Base-by-base conservation (phyloP, 1,140 invertebrate genomes). In the Lineus longissimus region DNA sequence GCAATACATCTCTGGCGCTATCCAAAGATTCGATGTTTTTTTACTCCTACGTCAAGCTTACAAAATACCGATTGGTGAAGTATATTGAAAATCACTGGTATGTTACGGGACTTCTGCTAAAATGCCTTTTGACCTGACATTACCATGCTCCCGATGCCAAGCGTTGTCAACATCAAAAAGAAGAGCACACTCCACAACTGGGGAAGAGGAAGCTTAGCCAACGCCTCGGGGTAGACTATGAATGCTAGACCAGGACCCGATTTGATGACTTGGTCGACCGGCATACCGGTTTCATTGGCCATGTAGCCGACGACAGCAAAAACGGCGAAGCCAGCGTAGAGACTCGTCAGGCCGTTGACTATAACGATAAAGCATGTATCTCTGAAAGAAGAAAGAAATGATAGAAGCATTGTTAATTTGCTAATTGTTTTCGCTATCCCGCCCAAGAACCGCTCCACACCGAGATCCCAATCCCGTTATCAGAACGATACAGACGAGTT, bases 311-410 rank as follows among this genome's bases (percentile, higher is more conserved):
- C 92, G 22, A 97, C 91, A 0, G 93, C 93, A 75, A 98, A 98
- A 9, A 98, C 93, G 0, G 97, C 94, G 54, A 97, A 90, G 0
- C 94, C 95, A 60, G 95, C 95, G 76, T 97, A 97, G 88, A 98
- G 91, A 1, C 93, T 95, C 0, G 95, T 97, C 60, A 91, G 87
- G 71, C 93, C 94, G 75, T 98, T 97, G 2, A 92, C 94, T 45
- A 95, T 79, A 22, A 92, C 94, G 13, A 97, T 92, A 80, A 94
- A 88, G 13, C 97, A 87, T 0, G 93, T 93, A 80, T 98, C 95
- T 66, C 75, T 76, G 45, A 66, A 36, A 68, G 47, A 27, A 59
- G n/a, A 25, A 15, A 62, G 27, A 43, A 9, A 29, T n/a, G n/a
- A n/a, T n/a, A n/a, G n/a, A n/a, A n/a, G n/a, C n/a, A n/a, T n/a